Base-by-base conservation (phyloP, 2,888 invertebrate genomes). In the Diaprepes abbreviatus region DNA sequence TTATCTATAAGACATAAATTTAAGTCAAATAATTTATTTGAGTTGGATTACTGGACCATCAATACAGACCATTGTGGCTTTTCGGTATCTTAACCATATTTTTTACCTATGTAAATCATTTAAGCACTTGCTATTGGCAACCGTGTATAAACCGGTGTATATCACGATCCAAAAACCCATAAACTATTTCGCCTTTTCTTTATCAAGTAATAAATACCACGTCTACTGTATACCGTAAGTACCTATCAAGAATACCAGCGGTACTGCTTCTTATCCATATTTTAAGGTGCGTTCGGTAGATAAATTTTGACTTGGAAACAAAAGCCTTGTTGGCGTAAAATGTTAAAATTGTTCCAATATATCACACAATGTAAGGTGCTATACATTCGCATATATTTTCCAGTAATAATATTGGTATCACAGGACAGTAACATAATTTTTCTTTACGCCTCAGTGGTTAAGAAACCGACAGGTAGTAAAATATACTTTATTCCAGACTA, bases 291-390 rank as follows among this genome's bases (percentile, higher is more conserved):
- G 66, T 58, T 58, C 38, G 14, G 45, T 14, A 66, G 59, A 66
- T 66, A 66, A 59, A 66, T 66, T 66, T 60, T 45, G 43, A 33
- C 52, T 69, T 50, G 64, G 21, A 69, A 69, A 69, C 69, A 69
- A 69, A 68, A 64, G 64, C 57, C 63, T 63, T 68, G 68, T 68
- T 68, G 63, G 62, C 57, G 63, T 63, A 63, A 63, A 63, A 58
- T 58, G 69, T 69, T 69, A 64, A 69, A 69, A 63, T 59, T 57
- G 64, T 21, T 50, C 35, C 58, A 36, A 58, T 64, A 58, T 64
- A 64, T 69, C 64, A 69, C 64, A 59, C 16, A 38, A 38, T 24
- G 54, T 21, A 43, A 59, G 28, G 45, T 43, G 58, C 63, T 68
- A 68, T 57, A 33, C 63, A 63, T 58, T 35, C 63, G 50, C 19